A percentile compares a stretch with the other conserved stretches of the same genome.
These are phyloP conservation scores for Porites cylindrica DNA, from an alignment of 92 coral and sea anemone genomes.

Conservation along the genomic window DNA sequence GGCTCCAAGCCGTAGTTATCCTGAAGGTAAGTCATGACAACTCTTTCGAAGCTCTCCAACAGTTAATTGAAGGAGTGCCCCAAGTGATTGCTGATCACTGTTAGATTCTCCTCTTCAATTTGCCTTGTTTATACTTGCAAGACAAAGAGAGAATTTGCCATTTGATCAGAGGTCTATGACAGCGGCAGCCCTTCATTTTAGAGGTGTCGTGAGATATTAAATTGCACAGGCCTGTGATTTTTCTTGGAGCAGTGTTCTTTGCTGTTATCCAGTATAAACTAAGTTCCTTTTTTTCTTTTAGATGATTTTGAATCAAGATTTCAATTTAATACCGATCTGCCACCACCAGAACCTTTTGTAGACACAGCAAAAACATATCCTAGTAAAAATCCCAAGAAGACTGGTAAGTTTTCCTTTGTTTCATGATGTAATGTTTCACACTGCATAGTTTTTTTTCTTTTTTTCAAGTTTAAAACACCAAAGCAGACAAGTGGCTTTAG, in stretches of 20 bases:
- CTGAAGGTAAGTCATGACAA: background rate
- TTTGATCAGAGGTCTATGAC: too few species aligned
- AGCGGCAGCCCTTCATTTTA: too few species aligned
- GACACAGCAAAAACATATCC: slow-evolving; percentile 92
- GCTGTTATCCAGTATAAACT: background rate
- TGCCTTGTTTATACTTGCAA: too few species aligned
- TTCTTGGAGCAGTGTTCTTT: background rate
- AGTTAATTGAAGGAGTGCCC: too few species aligned
- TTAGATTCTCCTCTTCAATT: too few species aligned
- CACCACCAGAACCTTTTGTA: slow-evolving; percentile 94
- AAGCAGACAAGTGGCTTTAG: background rate
- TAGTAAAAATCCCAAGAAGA: slow-evolving; percentile 78
- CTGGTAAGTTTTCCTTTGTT: slow-evolving; percentile 31
- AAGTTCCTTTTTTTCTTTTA: slow-evolving; percentile 17
- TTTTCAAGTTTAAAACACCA: background rate
- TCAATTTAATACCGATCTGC: slow-evolving; percentile 82
- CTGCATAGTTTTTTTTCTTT: too few species aligned
- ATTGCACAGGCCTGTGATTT: too few species aligned
- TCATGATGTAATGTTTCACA: background rate
- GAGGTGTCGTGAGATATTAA: too few species aligned
- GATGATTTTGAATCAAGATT: slow-evolving; percentile 92
- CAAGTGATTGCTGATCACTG: too few species aligned
- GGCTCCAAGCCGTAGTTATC: slow-evolving; percentile 23
- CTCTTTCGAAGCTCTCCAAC: too few species aligned
- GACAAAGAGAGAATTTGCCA: too few species aligned